phyloP scores from a whole-genome alignment of 2,888 invertebrate species.

The Coleophora deauratella region DNA sequence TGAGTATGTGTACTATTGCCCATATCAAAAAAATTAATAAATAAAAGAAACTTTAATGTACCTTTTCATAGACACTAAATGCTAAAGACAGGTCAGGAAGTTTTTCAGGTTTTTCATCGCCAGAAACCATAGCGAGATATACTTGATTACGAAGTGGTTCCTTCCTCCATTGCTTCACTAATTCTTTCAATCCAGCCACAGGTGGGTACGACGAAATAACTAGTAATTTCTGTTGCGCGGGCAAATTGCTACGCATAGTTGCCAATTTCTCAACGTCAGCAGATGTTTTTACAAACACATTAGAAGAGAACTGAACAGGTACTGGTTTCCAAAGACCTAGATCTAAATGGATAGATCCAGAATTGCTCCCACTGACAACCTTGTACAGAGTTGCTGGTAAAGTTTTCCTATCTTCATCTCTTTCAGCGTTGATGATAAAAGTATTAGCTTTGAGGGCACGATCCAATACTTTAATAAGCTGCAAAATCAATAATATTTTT shows the following conservation, averaged over 20 bases:
- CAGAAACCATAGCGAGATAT: conserved; percentile 26
- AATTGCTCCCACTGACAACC: conserved; percentile 18
- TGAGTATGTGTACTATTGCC: too few relatives aligned
- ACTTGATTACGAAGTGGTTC: conserved; percentile 26
- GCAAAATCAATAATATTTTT: not conserved
- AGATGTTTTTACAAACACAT: conserved; percentile 20
- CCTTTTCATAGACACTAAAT: conserved; percentile 27
- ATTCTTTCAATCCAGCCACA: conserved; percentile 22
- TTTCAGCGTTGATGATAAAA: conserved; percentile 25
- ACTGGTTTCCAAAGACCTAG: conserved; percentile 24
- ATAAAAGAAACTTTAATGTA: conserved; percentile 13
- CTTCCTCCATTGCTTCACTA: conserved; percentile 28
- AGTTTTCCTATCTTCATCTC: not conserved
- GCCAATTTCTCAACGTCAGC: conserved; percentile 22
- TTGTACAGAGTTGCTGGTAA: conserved; percentile 20
- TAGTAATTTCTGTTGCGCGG: conserved; percentile 22
- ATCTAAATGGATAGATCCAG: conserved; percentile 14
- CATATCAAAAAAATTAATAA: too few relatives aligned
- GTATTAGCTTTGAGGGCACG: conserved; percentile 18
- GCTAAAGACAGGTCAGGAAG: conserved; percentile 31
- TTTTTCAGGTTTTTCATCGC: conserved; percentile 23
- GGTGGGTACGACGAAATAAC: conserved; percentile 28
- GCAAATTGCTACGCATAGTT: conserved; percentile 18
- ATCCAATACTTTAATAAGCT: conserved; percentile 22
- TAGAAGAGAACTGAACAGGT: conserved; percentile 13